Percentiles rank a stretch among this genome's conserved stretches.
Evolutionary conservation across 2,113 vertebrate species (phyloP).

Genomic region (Rana temporaria): DNA sequence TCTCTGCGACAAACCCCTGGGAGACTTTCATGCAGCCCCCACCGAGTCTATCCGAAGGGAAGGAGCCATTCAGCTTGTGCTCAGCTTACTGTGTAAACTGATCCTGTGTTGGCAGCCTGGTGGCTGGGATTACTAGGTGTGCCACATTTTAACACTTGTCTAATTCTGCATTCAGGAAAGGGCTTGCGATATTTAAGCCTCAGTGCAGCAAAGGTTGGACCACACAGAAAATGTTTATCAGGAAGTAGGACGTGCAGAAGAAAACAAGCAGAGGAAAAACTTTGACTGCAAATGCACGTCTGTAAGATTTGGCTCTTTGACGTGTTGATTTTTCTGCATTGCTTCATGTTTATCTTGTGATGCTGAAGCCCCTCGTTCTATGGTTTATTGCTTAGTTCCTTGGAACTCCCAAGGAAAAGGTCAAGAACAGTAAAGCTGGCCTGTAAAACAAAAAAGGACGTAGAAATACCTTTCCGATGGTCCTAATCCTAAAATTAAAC

Average conservation of each 20-base stretch:
- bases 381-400: no score
- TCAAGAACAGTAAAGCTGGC: no score
- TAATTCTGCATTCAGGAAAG: conserved; percentile 58
- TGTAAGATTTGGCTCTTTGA: conserved; percentile 2
- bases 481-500: no score
- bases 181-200: conserved; percentile 49
- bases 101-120: conserved; percentile 58
- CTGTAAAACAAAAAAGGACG: no score
- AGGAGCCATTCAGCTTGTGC: conserved; percentile 28
- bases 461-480: no score
- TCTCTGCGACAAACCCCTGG: neutral
- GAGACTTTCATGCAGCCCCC: neutral
- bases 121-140: conserved; percentile 58
- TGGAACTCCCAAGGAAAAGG: no score
- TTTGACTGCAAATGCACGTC: neutral
- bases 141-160: conserved; percentile 62
- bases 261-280: conserved; percentile 35
- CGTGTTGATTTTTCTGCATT: conserved; percentile 22
- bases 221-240: conserved; percentile 58
- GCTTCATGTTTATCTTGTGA: neutral
- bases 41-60: neutral
- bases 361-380: neutral
- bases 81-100: conserved; percentile 46
- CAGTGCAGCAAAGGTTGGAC: conserved; percentile 43
- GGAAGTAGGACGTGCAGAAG: conserved; percentile 38